phyloP scores from a whole-genome alignment of 2,888 invertebrate species.

The Augiades crinisus region DNA sequence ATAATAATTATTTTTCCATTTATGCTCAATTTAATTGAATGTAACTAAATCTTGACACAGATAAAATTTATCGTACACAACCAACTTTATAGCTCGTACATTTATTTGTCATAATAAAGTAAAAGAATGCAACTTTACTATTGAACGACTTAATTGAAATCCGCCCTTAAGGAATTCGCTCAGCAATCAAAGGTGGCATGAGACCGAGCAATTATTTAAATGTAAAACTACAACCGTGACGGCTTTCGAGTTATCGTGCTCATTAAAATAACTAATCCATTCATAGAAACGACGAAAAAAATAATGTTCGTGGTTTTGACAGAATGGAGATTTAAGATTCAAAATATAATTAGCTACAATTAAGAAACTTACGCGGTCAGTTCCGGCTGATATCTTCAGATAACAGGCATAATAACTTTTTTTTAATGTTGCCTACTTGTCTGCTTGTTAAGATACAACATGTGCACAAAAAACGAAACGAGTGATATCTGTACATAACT shows the following conservation, averaged over 20 bases:
- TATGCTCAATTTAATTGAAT: too few species aligned
- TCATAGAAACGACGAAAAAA: conserved; percentile 16
- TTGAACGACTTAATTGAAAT: conserved; percentile 6
- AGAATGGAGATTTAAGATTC: conserved; percentile 1
- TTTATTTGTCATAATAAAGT: too few species aligned
- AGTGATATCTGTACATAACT: too few species aligned
- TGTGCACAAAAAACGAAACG: neutral
- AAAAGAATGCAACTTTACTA: conserved; percentile 9
- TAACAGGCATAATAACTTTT: too few species aligned
- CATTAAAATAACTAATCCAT: conserved; percentile 26
- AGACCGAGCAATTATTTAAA: conserved; percentile 24
- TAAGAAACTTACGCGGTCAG: too few species aligned
- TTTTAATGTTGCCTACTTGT: too few species aligned
- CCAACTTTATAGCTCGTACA: too few species aligned
- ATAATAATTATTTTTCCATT: too few species aligned
- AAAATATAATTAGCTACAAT: conserved; percentile 8
- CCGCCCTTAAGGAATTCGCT: neutral
- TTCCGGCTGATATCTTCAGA: too few species aligned
- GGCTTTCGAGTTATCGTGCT: conserved; percentile 18
- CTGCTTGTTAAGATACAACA: too few species aligned
- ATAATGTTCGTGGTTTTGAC: neutral
- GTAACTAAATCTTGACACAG: too few species aligned
- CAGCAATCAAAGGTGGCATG: conserved; percentile 18
- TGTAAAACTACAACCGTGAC: conserved; percentile 16
- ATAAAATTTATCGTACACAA: too few species aligned